Base-by-base conservation (phyloP, 1,140 invertebrate genomes). In the Copidosoma floridanum region DNA sequence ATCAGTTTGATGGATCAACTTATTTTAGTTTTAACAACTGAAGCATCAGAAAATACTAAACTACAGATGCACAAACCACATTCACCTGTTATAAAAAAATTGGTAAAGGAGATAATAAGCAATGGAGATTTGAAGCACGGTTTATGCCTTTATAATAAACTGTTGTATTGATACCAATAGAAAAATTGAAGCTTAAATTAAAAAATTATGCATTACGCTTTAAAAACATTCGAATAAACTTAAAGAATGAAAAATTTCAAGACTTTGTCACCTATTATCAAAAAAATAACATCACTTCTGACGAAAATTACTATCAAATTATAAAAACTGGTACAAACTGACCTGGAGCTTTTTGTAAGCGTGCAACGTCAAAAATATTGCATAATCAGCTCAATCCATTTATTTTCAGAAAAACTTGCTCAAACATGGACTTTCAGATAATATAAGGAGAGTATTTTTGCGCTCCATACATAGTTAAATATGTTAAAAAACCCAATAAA, bases 381-480 rank as follows among this genome's bases (percentile, higher is more conserved):
- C 52, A 61, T 40, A 75, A 71, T 53, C 43, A 65, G 14, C 73
- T 69, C 50, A 74, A 76, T 67, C 73, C 73, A 4, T 74, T 67
- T 12, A 46, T 74, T 21, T 40, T 71, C 8, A 63, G 64, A 41
- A 32, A 67, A 32, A 18, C 72, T 2, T 41, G 69, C 55, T 77
- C 74, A 0, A 78, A 74, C n/a, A n/a, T n/a, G n/a, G n/a, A n/a
- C 37, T 56, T 78, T 24, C 75, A 81, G 62, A 68, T 76, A 23
- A 77, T 79, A 20, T 60, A 63, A 4, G 75, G 79, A 8, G 72
- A 75, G 60, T 76, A 78, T 64, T 70, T n/a, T n/a, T n/a, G n/a
- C n/a, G n/a, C n/a, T n/a, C n/a, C n/a, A 18, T 75, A 73, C 48
- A 62, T 71, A 40, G 64, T 69, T 6, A 67, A 74, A 18, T 80